Evolutionary conservation across 2,888 invertebrate genomes (phyloP).

Genomic region (Allolobophora icterica): DNA sequence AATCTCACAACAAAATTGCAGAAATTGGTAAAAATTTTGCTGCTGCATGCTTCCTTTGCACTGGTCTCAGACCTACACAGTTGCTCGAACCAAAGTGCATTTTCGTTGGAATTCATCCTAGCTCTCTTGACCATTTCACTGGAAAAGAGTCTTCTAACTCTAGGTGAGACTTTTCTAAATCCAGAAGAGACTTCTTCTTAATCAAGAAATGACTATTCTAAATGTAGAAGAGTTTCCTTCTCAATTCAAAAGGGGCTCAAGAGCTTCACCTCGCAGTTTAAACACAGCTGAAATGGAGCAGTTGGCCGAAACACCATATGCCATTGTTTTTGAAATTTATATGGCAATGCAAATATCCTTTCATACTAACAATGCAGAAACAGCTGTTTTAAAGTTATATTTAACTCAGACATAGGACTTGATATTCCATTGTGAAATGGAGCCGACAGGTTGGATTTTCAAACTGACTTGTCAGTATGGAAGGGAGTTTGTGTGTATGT

Average conservation of each 20-base stretch:
- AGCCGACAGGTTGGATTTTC: background rate
- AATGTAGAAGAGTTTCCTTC: background rate
- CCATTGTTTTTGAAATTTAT: background rate
- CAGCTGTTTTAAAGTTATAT: background rate
- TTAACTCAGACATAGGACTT: background rate
- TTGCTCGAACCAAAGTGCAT: too few relatives aligned
- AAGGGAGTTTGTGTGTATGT: background rate
- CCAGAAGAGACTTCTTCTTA: background rate
- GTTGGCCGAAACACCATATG: background rate
- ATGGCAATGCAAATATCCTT: background rate
- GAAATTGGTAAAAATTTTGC: too few relatives aligned
- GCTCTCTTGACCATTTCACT: background rate
- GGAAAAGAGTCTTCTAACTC: background rate
- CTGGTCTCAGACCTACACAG: too few relatives aligned
- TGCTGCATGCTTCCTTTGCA: too few relatives aligned
- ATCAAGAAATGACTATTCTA: too few relatives aligned
- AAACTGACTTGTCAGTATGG: background rate
- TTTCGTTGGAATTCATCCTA: background rate
- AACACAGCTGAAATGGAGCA: background rate
- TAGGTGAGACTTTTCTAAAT: background rate
- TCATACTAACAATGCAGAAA: background rate
- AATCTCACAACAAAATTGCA: too few relatives aligned
- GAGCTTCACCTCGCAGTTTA: background rate
- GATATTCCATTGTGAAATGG: background rate
- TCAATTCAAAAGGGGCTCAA: background rate